These are phyloP conservation scores for Pseudochirops corinnae DNA, from an alignment of 2,797 vertebrate species.

Conservation along the genomic window DNA sequence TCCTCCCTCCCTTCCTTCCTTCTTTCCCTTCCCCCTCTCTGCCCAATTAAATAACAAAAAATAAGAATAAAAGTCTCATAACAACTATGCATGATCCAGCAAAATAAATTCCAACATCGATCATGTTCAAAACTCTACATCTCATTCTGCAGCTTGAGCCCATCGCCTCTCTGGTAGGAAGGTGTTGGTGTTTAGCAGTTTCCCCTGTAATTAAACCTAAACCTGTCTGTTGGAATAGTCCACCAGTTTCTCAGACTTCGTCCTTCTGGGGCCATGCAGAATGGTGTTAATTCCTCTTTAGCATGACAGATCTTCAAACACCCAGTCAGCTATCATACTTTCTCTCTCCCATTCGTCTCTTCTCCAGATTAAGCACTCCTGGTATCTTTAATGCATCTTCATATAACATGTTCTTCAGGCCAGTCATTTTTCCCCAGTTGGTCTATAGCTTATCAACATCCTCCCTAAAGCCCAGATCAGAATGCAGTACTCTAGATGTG, in stretches of 20 bases:
- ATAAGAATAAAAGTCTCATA: not conserved
- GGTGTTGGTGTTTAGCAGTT: not conserved
- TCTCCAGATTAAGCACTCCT: not conserved
- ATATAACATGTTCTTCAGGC: not conserved
- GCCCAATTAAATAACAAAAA: not conserved
- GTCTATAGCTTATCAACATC: not conserved
- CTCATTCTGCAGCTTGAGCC: not conserved
- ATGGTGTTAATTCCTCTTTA: not conserved
- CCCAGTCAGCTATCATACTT: not conserved
- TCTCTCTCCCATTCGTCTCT: not conserved
- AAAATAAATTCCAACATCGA: not conserved
- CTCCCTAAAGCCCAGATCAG: not conserved
- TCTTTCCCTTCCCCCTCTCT: not conserved
- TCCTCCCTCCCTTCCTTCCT: not conserved
- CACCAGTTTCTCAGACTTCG: not conserved
- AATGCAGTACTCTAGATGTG: not conserved
- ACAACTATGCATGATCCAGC: not conserved
- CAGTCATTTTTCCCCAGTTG: not conserved
- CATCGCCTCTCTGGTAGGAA: not conserved
- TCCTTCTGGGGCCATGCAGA: not conserved
- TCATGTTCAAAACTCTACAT: not conserved
- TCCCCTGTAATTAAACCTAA: not conserved
- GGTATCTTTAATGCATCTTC: not conserved
- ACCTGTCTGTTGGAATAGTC: not conserved
- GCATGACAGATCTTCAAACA: not conserved